Conservation (phyloP, 2,113 vertebrate species). For the Heptranchias perlo region DNA sequence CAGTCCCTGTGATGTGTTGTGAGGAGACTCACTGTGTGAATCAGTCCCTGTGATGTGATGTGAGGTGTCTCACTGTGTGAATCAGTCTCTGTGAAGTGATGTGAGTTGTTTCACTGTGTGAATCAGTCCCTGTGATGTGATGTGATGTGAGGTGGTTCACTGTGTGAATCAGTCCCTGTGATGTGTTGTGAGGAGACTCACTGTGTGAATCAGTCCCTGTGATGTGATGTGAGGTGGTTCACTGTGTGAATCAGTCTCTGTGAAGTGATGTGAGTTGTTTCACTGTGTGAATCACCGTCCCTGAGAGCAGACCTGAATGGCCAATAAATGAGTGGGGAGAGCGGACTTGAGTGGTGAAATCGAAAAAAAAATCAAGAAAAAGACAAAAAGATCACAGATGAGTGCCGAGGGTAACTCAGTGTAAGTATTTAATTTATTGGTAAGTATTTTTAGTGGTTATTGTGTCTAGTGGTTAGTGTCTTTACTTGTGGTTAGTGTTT, state of each 20-base stretch:
- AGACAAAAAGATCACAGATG: no score
- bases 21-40: conserved; percentile 67
- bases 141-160: no score
- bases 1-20: background rate
- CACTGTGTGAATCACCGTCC: no score
- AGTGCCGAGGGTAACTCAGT: no score
- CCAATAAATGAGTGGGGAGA: no score
- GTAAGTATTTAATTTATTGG: no score
- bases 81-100: background rate
- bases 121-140: background rate
- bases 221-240: conserved; percentile 41
- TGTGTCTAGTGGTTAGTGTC: no score
- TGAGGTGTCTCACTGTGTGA: conserved; percentile 67
- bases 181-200: conserved; percentile 48
- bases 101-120: conserved; percentile 67
- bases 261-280: conserved; percentile 40
- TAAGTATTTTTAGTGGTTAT: no score
- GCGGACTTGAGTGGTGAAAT: no score
- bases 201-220: conserved; percentile 59
- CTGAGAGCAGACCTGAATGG: no score
- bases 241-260: conserved; percentile 63
- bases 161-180: background rate
- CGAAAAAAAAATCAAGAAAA: no score
- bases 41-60: background rate
- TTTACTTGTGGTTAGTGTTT: no score